Conservation (phyloP, 1,140 invertebrate genomes). For the Diachasmimorpha longicaudata region DNA sequence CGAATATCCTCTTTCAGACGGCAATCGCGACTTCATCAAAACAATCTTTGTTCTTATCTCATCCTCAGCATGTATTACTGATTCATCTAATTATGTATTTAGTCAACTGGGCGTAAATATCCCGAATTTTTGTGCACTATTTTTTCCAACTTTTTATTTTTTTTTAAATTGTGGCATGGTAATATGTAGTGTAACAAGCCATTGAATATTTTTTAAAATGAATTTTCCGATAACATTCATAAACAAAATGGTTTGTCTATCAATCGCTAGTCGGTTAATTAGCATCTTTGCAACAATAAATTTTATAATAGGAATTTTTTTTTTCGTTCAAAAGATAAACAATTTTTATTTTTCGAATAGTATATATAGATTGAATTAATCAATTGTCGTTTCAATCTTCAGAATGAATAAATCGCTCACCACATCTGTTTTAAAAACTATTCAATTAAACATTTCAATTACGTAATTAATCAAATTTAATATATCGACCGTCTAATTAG, state of each 20-base stretch:
- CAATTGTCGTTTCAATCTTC: neutral
- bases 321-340: neutral
- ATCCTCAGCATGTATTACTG: neutral
- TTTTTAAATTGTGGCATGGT: neutral
- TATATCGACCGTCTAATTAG: neutral
- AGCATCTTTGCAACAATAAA: neutral
- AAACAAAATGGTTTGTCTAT: neutral
- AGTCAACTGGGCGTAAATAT: neutral
- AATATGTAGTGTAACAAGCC: slow-evolving; percentile 7
- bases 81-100: neutral
- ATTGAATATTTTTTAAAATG: neutral
- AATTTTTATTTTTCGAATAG: neutral
- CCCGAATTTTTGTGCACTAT: slow-evolving; percentile 5
- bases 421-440: neutral
- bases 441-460: neutral
- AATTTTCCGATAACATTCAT: neutral
- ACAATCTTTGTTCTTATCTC: neutral
- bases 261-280: neutral
- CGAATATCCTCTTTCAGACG: neutral
- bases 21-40: neutral
- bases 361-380: neutral
- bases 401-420: neutral
- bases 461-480: neutral
- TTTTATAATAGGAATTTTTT: neutral
- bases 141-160: neutral